A percentile compares a stretch with the other conserved stretches of the same genome.
phyloP scores from a whole-genome alignment of 2,113 vertebrate genomes.

The Ictalurus furcatus region DNA sequence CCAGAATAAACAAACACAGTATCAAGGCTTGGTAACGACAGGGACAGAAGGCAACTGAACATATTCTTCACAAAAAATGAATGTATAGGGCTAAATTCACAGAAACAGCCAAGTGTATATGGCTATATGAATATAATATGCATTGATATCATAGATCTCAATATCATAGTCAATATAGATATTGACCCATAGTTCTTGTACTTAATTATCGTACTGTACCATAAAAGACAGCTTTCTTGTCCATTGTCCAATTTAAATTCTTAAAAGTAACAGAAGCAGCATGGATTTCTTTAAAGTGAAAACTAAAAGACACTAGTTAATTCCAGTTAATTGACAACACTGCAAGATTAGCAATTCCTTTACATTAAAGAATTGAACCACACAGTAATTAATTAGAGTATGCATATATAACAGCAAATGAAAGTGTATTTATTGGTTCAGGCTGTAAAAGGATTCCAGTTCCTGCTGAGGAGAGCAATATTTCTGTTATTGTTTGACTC shows the following conservation, averaged over 20 bases:
- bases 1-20: too few species aligned
- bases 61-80: too few species aligned
- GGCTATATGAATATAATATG: neutral
- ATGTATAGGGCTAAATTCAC: neutral
- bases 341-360: slow-evolving; percentile 28
- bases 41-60: too few species aligned
- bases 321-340: slow-evolving; percentile 18
- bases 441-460: slow-evolving; percentile 15
- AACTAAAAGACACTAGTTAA: slow-evolving; percentile 13
- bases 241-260: neutral
- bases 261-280: neutral
- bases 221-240: neutral
- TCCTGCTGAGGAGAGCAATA: slow-evolving; percentile 39
- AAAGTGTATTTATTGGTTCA: slow-evolving; percentile 30
- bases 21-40: too few species aligned
- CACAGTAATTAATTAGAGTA: slow-evolving; percentile 37
- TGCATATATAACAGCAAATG: slow-evolving; percentile 22
- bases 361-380: slow-evolving; percentile 32
- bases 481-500: slow-evolving; percentile 38
- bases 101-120: neutral
- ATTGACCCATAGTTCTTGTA: neutral
- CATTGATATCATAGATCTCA: neutral
- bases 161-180: too few species aligned
- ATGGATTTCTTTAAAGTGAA: neutral
- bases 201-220: neutral